Percentiles rank a stretch among this genome's conserved stretches.
Evolutionary conservation across 2,113 vertebrate species (phyloP).

Genomic region (Nanorana parkeri): DNA sequence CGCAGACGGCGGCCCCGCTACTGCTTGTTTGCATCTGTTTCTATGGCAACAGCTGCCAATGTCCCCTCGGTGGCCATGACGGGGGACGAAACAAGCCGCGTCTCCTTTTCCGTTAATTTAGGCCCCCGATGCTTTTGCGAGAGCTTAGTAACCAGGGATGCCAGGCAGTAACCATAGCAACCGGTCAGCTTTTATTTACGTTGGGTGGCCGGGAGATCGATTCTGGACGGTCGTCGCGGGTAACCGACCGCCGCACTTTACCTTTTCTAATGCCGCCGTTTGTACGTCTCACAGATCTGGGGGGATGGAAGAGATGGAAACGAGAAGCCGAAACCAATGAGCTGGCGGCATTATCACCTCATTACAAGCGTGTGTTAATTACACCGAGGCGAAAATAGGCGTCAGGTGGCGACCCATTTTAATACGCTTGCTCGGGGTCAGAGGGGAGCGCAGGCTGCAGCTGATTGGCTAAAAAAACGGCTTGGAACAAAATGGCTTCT

Average conservation of each 20-base stretch:
- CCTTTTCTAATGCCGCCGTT: background rate
- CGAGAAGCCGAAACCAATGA: constrained; percentile 7
- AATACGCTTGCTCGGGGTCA: too few relatives aligned
- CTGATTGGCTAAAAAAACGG: too few relatives aligned
- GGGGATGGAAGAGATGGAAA: too few relatives aligned
- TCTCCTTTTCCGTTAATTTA: background rate
- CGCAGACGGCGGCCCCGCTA: background rate
- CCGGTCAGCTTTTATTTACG: too few relatives aligned
- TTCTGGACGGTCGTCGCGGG: too few relatives aligned
- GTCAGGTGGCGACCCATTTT: background rate
- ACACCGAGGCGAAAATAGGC: background rate
- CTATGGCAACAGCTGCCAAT: constrained; percentile 22
- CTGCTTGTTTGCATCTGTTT: constrained; percentile 35
- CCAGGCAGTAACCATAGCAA: too few relatives aligned
- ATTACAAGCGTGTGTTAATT: constrained; percentile 1
- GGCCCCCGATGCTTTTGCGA: too few relatives aligned
- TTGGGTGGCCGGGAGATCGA: too few relatives aligned
- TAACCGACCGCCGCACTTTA: background rate
- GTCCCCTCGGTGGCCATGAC: constrained; percentile 23
- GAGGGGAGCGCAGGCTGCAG: too few relatives aligned
- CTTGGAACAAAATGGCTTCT: too few relatives aligned
- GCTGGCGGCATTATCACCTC: background rate
- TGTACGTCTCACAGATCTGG: background rate
- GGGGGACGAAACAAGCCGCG: background rate
- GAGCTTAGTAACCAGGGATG: too few relatives aligned